Percentiles rank a stretch among this genome's conserved stretches.
Evolutionary conservation across 2,113 vertebrate species (phyloP).

Genomic region (Leuciscus idus): DNA sequence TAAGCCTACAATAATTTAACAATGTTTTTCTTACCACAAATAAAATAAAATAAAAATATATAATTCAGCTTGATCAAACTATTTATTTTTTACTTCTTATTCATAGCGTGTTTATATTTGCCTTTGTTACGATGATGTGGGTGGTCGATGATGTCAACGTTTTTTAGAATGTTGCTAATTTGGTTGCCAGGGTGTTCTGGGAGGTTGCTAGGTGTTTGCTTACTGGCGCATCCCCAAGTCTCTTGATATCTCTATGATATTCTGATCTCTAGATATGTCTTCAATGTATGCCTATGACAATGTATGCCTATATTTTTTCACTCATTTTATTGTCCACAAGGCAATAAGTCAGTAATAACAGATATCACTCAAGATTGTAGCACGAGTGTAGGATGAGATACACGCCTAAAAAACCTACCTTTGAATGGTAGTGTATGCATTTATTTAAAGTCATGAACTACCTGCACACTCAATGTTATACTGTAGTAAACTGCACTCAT

Average conservation of each 20-base stretch:
- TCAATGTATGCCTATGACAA: background rate
- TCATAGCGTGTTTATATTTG: background rate
- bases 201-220: background rate
- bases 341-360: background rate
- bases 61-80: background rate
- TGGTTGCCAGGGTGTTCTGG: background rate
- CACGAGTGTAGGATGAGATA: background rate
- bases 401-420: background rate
- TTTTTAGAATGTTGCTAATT: background rate
- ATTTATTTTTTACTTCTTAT: background rate
- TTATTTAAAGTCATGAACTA: background rate
- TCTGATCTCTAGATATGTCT: background rate
- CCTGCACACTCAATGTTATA: background rate
- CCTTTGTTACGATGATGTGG: background rate
- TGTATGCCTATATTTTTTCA: background rate
- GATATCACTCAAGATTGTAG: background rate
- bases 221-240: background rate
- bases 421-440: background rate
- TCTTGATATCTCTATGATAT: background rate
- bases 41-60: background rate
- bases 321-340: background rate
- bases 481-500: background rate
- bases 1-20: too few relatives aligned
- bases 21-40: too few relatives aligned
- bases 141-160: background rate